Evolutionary conservation across 2,797 vertebrate genomes (phyloP), one percentile per base, ranked within the genome.

Genomic region (Steatocranus sp.): DNA sequence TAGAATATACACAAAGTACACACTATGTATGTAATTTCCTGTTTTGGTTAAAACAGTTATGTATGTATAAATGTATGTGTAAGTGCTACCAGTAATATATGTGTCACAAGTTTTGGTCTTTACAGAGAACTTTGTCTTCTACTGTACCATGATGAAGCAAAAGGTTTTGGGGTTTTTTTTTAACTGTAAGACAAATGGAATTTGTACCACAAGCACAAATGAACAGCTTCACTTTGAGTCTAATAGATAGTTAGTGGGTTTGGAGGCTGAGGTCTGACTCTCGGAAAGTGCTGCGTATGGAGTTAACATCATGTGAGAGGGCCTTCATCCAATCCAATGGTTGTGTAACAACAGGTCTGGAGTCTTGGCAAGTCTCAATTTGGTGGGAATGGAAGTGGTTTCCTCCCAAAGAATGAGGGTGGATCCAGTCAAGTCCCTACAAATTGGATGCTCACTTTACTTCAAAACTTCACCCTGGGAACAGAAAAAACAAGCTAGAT

Each of bases 211-310:
- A 90, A 83, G 87, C 88, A 82, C 76, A 88, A 91, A 88, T 68
- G 73, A 82, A 70, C 84, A 75, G 78, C 81, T 87, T 81, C 14
- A 38, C 32, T 84, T 75, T 53, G 79, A 85, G 63, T 76, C 77
- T 85, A 87, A 86, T 83, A 89, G 85, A 87, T 77, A 82, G 86
- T 82, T 79, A 91, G 92, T 88, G 88, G 93, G 53, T 87, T 88
- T 32, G 43, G 79, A 80, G 79, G 82, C 83, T 83, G 77, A 51
- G 85, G 80, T 86, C 78, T 88, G 89, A 95, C 87, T 88, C 2
- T 75, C 25, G 80, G 90, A 94, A 93, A 94, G 88, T 92, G 88
- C 91, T 91, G 91, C 53, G 86, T 89, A 61, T 91, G 91, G 73
- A 89, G 84, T 82, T 84, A 86, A 82, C 90, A 86, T 89, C 83